Evolutionary conservation across 2,113 vertebrate genomes (phyloP), one percentile per base, ranked within the genome.

Genomic region (Macrotus californicus): DNA sequence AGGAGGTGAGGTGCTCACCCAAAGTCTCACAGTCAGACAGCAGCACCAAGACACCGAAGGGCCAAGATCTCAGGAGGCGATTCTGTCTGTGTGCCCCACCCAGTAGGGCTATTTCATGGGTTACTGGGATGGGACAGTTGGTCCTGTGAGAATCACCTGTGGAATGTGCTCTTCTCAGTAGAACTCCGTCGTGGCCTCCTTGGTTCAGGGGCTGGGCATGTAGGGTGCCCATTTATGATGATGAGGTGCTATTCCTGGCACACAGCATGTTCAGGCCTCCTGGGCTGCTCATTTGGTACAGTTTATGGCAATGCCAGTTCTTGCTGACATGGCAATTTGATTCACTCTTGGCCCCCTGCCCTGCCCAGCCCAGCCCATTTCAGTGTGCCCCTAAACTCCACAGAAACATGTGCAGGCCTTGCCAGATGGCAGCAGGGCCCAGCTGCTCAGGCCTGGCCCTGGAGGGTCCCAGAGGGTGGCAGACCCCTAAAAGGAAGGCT

Each of bases 241-340:
- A 97, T 90, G 96, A 96, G 76, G 90, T 75, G 90, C 81, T 1
- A 1, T 89, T 97, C 84, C 90, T 95, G 96, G 90, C 83, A 26
- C 0, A 1, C 64, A 12, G 67, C 56, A 5, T 70, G 18, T 69
- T 82, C 6, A 9, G 29, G 92, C 87, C 46, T 87, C 80, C 90
- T 79, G 89, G 67, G 76, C 77, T 69, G 82, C 88, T 59, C 54
- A 0, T 29, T 64, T 3, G 15, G 59, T 81, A 79, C 69, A 36
- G 43, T 95, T 95, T 96, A 83, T 94, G 69, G 70, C 54, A 70
- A 66, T 72, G 50, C 50, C 69, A 75, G 64, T 54, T 93, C 86
- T 81, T 84, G 90, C 95, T 92, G 84, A 95, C 1, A 21, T 76
- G 64, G 84, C 15, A 21, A 85, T 95, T 96, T 64, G 70, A 56